These are phyloP conservation scores for Lordiphosa clarofinis DNA, from an alignment of 1,140 invertebrate species.

Conservation along the genomic window DNA sequence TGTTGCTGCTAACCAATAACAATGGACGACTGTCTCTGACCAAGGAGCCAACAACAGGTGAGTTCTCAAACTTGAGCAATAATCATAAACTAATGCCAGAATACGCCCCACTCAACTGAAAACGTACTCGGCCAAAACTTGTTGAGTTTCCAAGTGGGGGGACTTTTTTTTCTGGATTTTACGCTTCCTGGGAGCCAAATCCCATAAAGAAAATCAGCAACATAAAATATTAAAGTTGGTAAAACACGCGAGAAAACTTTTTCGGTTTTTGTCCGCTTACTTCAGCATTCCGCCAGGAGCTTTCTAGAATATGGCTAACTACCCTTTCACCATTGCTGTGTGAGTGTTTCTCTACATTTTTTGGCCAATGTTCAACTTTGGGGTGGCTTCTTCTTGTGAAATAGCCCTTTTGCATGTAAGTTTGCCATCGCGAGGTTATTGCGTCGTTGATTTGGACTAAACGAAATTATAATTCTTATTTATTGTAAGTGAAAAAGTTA, in stretches of 20 bases:
- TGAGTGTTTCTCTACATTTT: slow-evolving; percentile 34
- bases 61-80: slow-evolving; percentile 55
- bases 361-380: slow-evolving; percentile 36
- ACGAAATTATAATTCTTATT: slow-evolving; percentile 72
- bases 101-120: slow-evolving; percentile 24
- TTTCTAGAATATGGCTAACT: slow-evolving; percentile 26
- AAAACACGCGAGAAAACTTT: slow-evolving; percentile 73
- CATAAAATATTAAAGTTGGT: slow-evolving; percentile 75
- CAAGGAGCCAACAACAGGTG: slow-evolving; percentile 70
- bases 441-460: slow-evolving; percentile 74
- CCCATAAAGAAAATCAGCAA: slow-evolving; percentile 71
- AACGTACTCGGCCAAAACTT: slow-evolving; percentile 44
- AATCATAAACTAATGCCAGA: slow-evolving; percentile 72
- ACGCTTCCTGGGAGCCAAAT: slow-evolving; percentile 32
- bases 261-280: slow-evolving; percentile 36
- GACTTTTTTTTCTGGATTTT: slow-evolving; percentile 13
- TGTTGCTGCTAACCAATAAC: slow-evolving; percentile 63
- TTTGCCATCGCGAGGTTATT: slow-evolving; percentile 59
- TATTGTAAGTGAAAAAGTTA: slow-evolving; percentile 61
- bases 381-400: slow-evolving; percentile 47
- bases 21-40: slow-evolving; percentile 65
- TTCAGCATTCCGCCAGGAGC: slow-evolving; percentile 18
- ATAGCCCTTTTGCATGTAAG: slow-evolving; percentile 64
- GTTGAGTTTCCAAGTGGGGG: slow-evolving; percentile 47
- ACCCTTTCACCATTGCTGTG: slow-evolving; percentile 29